A percentile compares a stretch with the other conserved stretches of the same genome.
phyloP scores from a whole-genome alignment of 2,797 vertebrate genomes.

The Cyprinella venusta region DNA sequence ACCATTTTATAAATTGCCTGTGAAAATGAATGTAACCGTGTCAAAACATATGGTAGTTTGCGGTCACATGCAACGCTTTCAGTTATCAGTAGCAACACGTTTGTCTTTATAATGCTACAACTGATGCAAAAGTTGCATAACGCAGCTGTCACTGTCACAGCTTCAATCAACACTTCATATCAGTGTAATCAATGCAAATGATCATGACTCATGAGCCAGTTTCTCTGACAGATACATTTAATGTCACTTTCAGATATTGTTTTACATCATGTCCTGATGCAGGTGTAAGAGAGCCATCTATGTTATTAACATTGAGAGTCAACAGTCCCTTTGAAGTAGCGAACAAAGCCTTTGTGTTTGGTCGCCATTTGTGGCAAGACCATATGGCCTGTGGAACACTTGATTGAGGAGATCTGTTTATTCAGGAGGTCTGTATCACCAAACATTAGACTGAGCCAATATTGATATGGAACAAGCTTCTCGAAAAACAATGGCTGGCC shows the following conservation, averaged over 20 bases:
- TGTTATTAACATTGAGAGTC: slow-evolving; percentile 21
- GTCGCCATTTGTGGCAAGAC: slow-evolving; percentile 56
- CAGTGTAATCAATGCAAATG: slow-evolving; percentile 26
- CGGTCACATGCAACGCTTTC: neutral
- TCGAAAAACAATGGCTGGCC: slow-evolving; percentile 63
- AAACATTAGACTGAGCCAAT: slow-evolving; percentile 72
- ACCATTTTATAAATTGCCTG: slow-evolving; percentile 99
- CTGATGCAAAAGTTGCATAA: neutral
- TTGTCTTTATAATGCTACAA: neutral
- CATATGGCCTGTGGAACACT: slow-evolving; percentile 53
- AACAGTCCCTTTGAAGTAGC: slow-evolving; percentile 34
- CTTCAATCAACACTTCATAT: slow-evolving; percentile 1
- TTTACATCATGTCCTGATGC: neutral
- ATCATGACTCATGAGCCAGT: neutral
- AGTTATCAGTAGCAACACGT: neutral
- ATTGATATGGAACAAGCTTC: slow-evolving; percentile 73
- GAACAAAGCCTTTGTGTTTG: slow-evolving; percentile 43
- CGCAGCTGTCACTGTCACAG: neutral
- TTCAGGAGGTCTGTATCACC: slow-evolving; percentile 69
- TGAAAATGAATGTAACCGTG: neutral
- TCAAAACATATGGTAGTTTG: slow-evolving; percentile 28
- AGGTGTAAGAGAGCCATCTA: slow-evolving; percentile 36
- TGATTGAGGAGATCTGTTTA: slow-evolving; percentile 57
- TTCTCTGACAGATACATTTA: neutral
- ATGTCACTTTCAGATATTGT: slow-evolving; percentile 19